Base-by-base conservation (phyloP, 2,797 vertebrate species). In the Ambastaia sidthimunki region DNA sequence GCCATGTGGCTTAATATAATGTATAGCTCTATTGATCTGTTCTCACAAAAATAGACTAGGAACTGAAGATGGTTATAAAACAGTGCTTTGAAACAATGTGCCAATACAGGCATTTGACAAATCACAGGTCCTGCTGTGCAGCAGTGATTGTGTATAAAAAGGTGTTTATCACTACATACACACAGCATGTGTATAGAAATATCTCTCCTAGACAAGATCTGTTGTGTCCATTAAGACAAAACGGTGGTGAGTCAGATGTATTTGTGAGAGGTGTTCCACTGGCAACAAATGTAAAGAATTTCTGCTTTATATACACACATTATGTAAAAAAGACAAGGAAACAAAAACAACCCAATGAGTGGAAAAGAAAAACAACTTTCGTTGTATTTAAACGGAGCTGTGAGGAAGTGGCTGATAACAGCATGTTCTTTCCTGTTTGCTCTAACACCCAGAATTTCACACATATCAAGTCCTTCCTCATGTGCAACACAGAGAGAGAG, bases 381-480 rank as follows among this genome's bases (percentile, higher is more conserved):
- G 83, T 69, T 81, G 76, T 67, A 50, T 67, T 76, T 13, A 87
- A 82, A 74, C 80, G 83, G 41, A 54, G 50, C 70, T 76, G 69
- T 77, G 82, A 69, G 80, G 83, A 76, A 80, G 57, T 41, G 74
- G 82, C 81, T 87, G 87, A 87, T 88, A 89, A 84, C 86, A 85
- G 86, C 81, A 85, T 85, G 78, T 44, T 11, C 82, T 76, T 71
- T 44, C 25, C 74, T 85, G 83, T 90, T 88, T 89, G 71, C 82
- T 84, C 88, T 86, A 88, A 89, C 84, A 88, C 85, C 83, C 83
- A 16, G 87, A 86, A 81, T 85, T 91, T 82, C 67, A 74, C 37
- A 55, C 23, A 41, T 52, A 81, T 47, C 48, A 63, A 59, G 50
- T 23, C 41, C 59, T 60, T 25, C 48, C 48, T 44, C 23, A 13